Conservation (phyloP, 1,140 invertebrate species). For the Pseudobourletiella spinata region DNA sequence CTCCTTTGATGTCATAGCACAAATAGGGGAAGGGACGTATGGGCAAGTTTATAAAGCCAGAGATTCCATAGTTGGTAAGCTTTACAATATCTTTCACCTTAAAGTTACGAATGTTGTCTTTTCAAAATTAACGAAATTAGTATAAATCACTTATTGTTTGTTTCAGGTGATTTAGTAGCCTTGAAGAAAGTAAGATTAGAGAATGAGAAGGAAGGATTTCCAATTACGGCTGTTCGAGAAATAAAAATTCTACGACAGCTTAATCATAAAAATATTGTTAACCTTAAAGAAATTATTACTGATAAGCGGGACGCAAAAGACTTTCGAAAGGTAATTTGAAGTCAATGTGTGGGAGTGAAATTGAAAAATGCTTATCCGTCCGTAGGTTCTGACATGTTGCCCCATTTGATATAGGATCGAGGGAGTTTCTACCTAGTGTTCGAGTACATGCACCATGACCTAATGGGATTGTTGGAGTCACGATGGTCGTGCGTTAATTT, state of each 20-base stretch:
- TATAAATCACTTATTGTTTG: no score
- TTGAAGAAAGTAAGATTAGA: conserved; percentile 96
- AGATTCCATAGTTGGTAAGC: conserved; percentile 56
- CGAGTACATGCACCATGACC: conserved; percentile 99
- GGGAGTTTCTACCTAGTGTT: conserved; percentile 99
- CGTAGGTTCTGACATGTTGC: not conserved
- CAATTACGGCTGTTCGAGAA: conserved; percentile 98
- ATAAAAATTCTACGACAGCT: conserved; percentile 98
- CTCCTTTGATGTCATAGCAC: conserved; percentile 82
- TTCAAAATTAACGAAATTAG: no score
- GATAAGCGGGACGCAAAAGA: conserved; percentile 95
- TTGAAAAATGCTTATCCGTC: not conserved
- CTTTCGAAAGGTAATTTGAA: conserved; percentile 83
- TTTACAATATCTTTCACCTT: conserved; percentile 46
- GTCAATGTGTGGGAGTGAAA: no score
- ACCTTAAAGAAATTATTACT: conserved; percentile 94
- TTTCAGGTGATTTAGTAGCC: conserved; percentile 71
- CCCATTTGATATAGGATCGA: conserved; percentile 57
- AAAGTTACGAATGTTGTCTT: conserved; percentile 46
- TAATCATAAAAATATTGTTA: conserved; percentile 97
- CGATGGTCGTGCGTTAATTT: conserved; percentile 87
- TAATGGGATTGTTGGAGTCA: conserved; percentile 96
- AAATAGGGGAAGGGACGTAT: conserved; percentile 98
- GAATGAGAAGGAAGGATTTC: conserved; percentile 99
- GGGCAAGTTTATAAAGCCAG: conserved; percentile 97